Base-by-base conservation (phyloP, 2,888 invertebrate species). In the Acanthosepion pharaonis region DNA sequence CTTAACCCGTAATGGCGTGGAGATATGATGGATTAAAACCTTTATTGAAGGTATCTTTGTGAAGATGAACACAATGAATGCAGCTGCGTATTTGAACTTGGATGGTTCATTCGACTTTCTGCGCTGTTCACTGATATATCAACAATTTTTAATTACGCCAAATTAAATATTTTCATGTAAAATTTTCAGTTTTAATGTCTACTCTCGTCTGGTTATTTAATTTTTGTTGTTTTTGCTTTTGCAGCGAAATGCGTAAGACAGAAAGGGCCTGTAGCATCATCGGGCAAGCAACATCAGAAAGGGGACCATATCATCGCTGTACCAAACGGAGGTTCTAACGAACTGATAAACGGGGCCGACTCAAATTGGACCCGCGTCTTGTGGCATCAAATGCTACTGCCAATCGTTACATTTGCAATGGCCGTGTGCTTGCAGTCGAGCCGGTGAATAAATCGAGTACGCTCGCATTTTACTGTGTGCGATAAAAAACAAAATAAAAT, bases 271-370 rank as follows among this genome's bases (percentile, higher is more conserved):
- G 28, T 53, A 49, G 49, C 48, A 93, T 93, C 93, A 53, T 93
- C 93, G 49, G 53, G 53, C 53, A 51, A n/a, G n/a, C 93, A 93
- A 49, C 49, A 51, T 11, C 93, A 93, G 93, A 51, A 28, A 53
- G 93, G 93, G 93, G 93, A 93, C 48, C 48, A 48, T n/a, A 49
- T 93, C 49, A 93, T 93, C 93, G 5, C 93, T 53, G 93, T 93
- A n/a, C 18, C 48, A 53, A 93, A 93, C 49, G 93, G 93, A n/a
- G 93, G 93, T 28, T 93, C 93, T 6, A 49, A 49, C 20, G 93
- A 93, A 93, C 28, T 93, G 49, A 93, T 93, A 49, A 93, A 93
- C 25, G 93, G 93, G n/a, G 93, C 53, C 18, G 93, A 93, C 28
- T 93, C 93, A 28, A 93, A 51, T 28, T 53, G 53, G 49, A 25